These are phyloP conservation scores for Norana najaformis DNA, from an alignment of 2,888 invertebrate genomes.

Conservation along the genomic window DNA sequence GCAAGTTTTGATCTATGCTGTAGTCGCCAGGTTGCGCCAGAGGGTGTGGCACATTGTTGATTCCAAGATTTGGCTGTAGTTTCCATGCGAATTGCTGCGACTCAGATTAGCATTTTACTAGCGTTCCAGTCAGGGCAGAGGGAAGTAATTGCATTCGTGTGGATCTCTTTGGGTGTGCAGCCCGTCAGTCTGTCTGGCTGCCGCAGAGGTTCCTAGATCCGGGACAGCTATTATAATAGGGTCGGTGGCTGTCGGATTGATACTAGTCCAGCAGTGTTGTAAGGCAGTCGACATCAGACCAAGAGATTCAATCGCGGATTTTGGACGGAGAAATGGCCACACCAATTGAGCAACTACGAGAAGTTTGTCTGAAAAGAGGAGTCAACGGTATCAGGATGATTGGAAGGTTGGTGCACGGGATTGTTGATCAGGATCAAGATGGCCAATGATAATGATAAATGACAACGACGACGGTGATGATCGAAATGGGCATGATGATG, in stretches of 20 bases:
- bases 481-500: not conserved
- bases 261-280: too few species aligned
- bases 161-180: not conserved
- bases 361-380: conserved; percentile 41
- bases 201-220: not conserved
- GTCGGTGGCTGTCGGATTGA: too few species aligned
- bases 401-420: conserved; percentile 39
- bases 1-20: too few species aligned
- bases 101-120: not conserved
- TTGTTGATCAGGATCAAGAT: not conserved
- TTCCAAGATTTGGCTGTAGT: not conserved
- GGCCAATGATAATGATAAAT: too few species aligned
- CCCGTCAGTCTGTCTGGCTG: not conserved
- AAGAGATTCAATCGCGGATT: not conserved
- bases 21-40: not conserved
- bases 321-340: conserved; percentile 27
- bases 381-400: conserved; percentile 41
- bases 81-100: not conserved
- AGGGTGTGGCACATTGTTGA: not conserved
- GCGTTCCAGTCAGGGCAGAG: not conserved
- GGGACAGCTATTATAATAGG: not conserved
- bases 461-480: not conserved
- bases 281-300: too few species aligned
- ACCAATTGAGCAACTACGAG: conserved; percentile 39
- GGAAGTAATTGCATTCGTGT: not conserved